Evolutionary conservation across 2,888 invertebrate genomes (phyloP).

Genomic region (Netelia virgata): DNA sequence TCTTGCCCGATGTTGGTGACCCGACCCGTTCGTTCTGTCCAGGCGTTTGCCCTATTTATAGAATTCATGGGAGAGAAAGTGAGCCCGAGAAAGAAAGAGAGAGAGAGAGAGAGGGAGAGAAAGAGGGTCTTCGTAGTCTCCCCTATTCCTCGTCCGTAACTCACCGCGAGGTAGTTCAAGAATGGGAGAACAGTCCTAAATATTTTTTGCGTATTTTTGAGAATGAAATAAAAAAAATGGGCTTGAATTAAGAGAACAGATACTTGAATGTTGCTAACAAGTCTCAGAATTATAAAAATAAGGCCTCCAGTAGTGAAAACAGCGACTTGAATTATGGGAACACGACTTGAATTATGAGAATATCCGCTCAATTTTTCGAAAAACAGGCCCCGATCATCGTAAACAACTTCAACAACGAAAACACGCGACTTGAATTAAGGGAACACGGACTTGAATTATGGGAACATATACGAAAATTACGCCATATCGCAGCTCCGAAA

Average conservation of each 20-base stretch:
- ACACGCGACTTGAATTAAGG: no score
- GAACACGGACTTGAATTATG: no score
- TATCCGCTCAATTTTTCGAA: no score
- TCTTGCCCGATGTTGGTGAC: constrained; percentile 65
- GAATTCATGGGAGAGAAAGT: constrained; percentile 51
- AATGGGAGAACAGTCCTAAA: neutral
- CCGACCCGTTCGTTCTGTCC: constrained; percentile 68
- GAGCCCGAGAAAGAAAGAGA: no score
- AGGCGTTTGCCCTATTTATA: constrained; percentile 67
- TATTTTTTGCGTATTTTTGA: neutral
- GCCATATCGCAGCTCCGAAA: no score
- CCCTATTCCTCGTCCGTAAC: constrained; percentile 15
- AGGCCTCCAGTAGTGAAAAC: neutral
- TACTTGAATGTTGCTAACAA: no score
- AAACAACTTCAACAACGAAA: no score
- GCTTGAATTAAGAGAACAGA: no score
- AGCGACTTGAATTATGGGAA: neutral
- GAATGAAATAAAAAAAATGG: no score
- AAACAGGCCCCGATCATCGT: no score
- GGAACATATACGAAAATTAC: no score
- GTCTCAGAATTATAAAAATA: neutral
- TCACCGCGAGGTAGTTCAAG: constrained; percentile 39
- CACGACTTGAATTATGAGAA: no score
- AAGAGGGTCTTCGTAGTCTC: neutral
- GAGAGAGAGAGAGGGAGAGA: neutral